phyloP scores from a whole-genome alignment of 2,113 vertebrate species.

The Lamprotornis superbus region DNA sequence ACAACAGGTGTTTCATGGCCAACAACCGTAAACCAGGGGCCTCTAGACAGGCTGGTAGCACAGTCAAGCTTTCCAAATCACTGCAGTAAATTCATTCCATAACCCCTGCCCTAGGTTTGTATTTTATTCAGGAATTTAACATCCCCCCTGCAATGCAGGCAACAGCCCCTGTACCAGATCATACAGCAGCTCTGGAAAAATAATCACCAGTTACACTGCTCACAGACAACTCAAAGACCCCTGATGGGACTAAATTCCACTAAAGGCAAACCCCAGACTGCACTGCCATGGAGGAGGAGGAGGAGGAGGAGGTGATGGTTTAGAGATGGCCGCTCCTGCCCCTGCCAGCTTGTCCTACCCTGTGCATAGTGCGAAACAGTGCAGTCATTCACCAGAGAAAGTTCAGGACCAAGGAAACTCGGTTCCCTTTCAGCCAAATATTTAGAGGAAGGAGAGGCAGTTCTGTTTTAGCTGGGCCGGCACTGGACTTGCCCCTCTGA shows the following conservation, averaged over 20 bases:
- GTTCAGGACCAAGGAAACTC: slow-evolving; percentile 68
- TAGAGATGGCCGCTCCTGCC: slow-evolving; percentile 51
- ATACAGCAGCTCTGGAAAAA: slow-evolving; percentile 41
- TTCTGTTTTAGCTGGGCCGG: slow-evolving; percentile 88
- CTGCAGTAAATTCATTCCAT: slow-evolving; percentile 51
- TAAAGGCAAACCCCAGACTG: slow-evolving; percentile 54
- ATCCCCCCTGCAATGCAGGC: slow-evolving; percentile 35
- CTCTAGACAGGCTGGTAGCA: background rate
- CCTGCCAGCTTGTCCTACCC: slow-evolving; percentile 63
- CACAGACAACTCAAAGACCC: slow-evolving; percentile 55
- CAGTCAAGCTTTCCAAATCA: slow-evolving; percentile 34
- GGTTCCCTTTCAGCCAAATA: slow-evolving; percentile 71
- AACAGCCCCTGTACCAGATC: slow-evolving; percentile 27
- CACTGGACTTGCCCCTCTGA: slow-evolving; percentile 97
- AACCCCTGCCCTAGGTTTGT: slow-evolving; percentile 64
- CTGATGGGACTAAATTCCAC: slow-evolving; percentile 59
- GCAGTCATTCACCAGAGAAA: slow-evolving; percentile 69
- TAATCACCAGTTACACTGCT: slow-evolving; percentile 58
- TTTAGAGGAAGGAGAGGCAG: slow-evolving; percentile 59
- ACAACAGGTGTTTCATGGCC: background rate
- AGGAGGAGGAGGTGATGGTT: slow-evolving; percentile 29
- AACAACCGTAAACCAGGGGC: background rate
- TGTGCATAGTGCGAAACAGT: slow-evolving; percentile 72
- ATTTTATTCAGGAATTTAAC: slow-evolving; percentile 65
- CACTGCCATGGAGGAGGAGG: slow-evolving; percentile 62